Percentiles rank a stretch among this genome's conserved stretches.
phyloP scores from a whole-genome alignment of 2,888 invertebrate genomes.

The Scaptomyza reducta region DNA sequence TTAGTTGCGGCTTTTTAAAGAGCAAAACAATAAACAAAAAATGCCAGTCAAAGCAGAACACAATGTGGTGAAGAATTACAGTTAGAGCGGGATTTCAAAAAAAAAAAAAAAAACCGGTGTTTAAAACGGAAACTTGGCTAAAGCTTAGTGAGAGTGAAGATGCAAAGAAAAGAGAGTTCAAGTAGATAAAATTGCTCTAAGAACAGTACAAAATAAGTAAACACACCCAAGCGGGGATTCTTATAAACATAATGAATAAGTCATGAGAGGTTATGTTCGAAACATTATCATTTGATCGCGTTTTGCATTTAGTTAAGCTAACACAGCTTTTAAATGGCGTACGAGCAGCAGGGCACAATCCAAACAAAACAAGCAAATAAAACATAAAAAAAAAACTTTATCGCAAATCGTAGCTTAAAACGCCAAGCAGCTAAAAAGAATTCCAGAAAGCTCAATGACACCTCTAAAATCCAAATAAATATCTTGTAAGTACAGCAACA shows the following conservation, averaged over 20 bases:
- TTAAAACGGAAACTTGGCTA: not conserved
- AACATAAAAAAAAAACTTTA: not conserved
- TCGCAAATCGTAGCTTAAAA: not conserved
- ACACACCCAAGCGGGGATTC: not conserved
- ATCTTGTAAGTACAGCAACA: slow-evolving; percentile 15
- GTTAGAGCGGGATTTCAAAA: slow-evolving; percentile 33
- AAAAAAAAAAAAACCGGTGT: too few species aligned
- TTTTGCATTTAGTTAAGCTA: slow-evolving; percentile 3
- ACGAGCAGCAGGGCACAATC: not conserved
- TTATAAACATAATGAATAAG: slow-evolving; percentile 3
- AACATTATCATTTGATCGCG: slow-evolving; percentile 11
- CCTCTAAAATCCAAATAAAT: slow-evolving; percentile 35
- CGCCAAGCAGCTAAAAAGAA: slow-evolving; percentile 11
- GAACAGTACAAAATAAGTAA: not conserved
- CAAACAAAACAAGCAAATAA: not conserved
- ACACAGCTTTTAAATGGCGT: slow-evolving; percentile 3
- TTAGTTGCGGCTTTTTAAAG: slow-evolving; percentile 60
- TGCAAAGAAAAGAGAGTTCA: too few species aligned
- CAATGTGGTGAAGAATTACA: slow-evolving; percentile 56
- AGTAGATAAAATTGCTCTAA: not conserved
- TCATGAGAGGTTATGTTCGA: slow-evolving; percentile 8
- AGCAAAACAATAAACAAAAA: slow-evolving; percentile 14
- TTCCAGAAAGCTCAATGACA: slow-evolving; percentile 37
- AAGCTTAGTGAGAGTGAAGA: slow-evolving; percentile 1
- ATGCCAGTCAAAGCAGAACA: slow-evolving; percentile 28